A percentile compares a stretch with the other conserved stretches of the same genome.
These are phyloP conservation scores for Macrostomum lignano DNA, from an alignment of 1,140 invertebrate species.

Conservation along the genomic window DNA sequence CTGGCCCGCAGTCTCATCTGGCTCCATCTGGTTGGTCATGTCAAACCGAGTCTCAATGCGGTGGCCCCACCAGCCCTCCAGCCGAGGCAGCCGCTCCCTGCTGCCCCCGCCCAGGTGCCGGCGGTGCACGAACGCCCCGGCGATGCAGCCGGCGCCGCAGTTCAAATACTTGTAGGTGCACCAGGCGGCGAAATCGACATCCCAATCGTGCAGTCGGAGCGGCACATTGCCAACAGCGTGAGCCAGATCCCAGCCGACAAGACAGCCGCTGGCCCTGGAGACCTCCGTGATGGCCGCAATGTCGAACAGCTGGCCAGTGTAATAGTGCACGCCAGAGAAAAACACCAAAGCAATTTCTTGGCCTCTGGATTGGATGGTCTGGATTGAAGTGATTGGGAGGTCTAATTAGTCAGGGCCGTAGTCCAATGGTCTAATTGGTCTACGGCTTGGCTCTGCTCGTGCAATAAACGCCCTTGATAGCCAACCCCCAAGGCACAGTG, in stretches of 20 bases:
- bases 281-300: constrained; percentile 31
- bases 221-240: constrained; percentile 37
- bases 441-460: too few relatives aligned
- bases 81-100: constrained; percentile 10
- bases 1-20: background rate
- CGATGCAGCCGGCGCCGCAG: constrained; percentile 33
- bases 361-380: constrained; percentile 32
- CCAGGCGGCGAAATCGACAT: constrained; percentile 38
- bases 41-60: constrained; percentile 22
- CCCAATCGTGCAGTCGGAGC: constrained; percentile 34
- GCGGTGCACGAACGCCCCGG: constrained; percentile 30
- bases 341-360: constrained; percentile 32
- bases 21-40: constrained; percentile 22
- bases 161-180: constrained; percentile 39
- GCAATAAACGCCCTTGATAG: too few relatives aligned
- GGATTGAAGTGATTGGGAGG: too few relatives aligned
- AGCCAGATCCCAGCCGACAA: constrained; percentile 37
- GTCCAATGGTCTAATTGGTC: too few relatives aligned
- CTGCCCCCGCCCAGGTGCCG: constrained; percentile 13
- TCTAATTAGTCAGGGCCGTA: too few relatives aligned
- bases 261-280: constrained; percentile 32
- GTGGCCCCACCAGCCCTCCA: constrained; percentile 32
- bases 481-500: too few relatives aligned
- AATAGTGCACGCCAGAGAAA: constrained; percentile 35
- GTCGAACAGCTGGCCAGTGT: constrained; percentile 37